phyloP scores from a whole-genome alignment of 2,113 vertebrate genomes.

The Cebus imitator region DNA sequence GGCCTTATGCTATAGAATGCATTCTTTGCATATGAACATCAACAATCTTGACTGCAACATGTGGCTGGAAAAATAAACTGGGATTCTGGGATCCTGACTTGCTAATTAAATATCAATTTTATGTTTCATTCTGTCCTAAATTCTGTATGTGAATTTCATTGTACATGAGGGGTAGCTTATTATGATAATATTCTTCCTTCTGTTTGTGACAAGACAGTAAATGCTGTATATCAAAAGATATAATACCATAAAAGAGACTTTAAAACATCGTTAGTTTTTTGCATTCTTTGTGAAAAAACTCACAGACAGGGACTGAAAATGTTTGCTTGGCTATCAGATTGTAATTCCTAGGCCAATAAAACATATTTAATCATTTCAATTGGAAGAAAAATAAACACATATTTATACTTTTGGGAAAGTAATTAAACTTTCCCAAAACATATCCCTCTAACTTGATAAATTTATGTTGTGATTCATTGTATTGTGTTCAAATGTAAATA shows the following conservation, averaged over 20 bases:
- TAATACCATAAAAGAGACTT: background rate
- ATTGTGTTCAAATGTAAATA: background rate
- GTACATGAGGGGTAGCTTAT: background rate
- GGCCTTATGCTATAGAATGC: background rate
- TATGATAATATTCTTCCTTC: background rate
- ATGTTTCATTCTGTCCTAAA: background rate
- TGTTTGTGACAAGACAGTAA: background rate
- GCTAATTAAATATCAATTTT: conserved; percentile 14
- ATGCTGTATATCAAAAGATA: background rate
- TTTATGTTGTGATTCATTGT: background rate
- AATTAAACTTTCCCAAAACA: background rate
- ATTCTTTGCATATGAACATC: background rate
- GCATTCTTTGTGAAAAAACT: background rate
- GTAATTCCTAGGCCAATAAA: background rate
- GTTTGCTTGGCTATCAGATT: background rate
- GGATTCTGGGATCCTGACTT: background rate
- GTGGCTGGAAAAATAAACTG: background rate
- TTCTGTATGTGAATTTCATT: conserved; percentile 7
- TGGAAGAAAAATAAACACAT: background rate
- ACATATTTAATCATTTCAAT: background rate
- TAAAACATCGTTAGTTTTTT: background rate
- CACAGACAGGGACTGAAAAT: background rate
- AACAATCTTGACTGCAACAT: background rate
- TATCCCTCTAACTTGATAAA: background rate
- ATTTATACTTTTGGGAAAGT: background rate